phyloP scores from a whole-genome alignment of 2,797 vertebrate species.

The Gallinago nigripennis region DNA sequence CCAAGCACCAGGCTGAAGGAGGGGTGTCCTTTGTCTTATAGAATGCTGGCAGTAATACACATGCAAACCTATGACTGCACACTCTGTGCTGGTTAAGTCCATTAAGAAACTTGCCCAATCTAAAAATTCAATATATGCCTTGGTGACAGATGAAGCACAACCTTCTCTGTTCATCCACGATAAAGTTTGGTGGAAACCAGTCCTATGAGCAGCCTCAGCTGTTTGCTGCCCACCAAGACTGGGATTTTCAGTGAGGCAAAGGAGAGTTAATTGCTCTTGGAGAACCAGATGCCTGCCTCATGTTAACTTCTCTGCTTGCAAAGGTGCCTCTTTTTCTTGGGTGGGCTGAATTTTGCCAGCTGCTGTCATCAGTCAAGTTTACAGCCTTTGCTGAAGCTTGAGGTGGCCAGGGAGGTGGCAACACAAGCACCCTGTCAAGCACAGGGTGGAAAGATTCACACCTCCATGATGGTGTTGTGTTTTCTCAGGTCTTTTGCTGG shows the following conservation, averaged over 20 bases:
- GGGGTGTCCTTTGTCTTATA: not conserved
- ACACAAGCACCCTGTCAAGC: not conserved
- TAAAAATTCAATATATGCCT: not conserved
- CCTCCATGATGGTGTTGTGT: slow-evolving; percentile 2
- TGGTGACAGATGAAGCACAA: not conserved
- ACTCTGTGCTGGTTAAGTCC: not conserved
- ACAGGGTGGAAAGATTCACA: not conserved
- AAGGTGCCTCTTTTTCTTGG: not conserved
- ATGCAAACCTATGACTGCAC: not conserved
- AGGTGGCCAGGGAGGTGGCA: not conserved
- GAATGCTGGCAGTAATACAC: not conserved
- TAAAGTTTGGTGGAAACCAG: not conserved
- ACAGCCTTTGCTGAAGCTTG: not conserved
- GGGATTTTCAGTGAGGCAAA: not conserved
- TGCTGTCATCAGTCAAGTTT: slow-evolving; percentile 57
- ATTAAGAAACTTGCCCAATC: not conserved
- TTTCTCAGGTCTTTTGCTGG: slow-evolving; percentile 59
- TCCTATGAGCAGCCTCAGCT: not conserved
- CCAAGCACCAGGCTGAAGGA: not conserved
- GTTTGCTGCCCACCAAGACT: not conserved
- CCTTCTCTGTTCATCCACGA: not conserved
- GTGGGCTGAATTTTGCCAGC: slow-evolving; percentile 59
- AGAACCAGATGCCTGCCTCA: not conserved
- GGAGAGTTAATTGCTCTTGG: not conserved
- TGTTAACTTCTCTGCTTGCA: not conserved